Percentiles rank a stretch among this genome's conserved stretches.
Evolutionary conservation across 2,797 vertebrate genomes (phyloP).

Genomic region (Sebastes taczanowskii): DNA sequence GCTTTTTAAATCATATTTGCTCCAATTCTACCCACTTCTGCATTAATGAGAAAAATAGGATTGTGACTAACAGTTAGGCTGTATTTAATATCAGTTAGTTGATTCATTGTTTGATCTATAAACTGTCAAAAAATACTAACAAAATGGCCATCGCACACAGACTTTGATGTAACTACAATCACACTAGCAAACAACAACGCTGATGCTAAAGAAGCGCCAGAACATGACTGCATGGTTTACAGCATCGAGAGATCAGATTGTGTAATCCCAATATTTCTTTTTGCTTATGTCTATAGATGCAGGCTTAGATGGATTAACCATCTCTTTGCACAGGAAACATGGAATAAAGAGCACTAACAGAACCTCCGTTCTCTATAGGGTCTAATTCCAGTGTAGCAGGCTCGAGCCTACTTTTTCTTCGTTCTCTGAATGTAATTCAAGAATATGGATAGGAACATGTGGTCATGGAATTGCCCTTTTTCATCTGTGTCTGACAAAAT

Average conservation of each 20-base stretch:
- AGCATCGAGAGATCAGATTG: not conserved
- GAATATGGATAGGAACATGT: not conserved
- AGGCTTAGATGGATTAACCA: not conserved
- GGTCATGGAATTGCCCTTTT: not conserved
- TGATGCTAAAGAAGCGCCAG: not conserved
- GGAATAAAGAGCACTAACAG: not conserved
- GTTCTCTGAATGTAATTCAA: not conserved
- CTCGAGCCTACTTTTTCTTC: not conserved
- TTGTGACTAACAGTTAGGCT: too few species aligned
- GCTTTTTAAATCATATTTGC: too few species aligned
- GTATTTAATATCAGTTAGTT: not conserved
- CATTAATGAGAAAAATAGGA: too few species aligned
- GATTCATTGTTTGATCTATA: not conserved
- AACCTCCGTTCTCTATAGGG: not conserved
- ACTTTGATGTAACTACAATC: not conserved
- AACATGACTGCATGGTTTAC: not conserved
- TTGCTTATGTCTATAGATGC: not conserved
- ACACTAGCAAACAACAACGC: not conserved
- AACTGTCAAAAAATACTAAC: not conserved
- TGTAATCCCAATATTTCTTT: not conserved
- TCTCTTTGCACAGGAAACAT: constrained; percentile 13
- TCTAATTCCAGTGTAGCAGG: constrained; percentile 3
- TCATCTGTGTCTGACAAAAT: constrained; percentile 1
- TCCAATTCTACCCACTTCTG: too few species aligned
- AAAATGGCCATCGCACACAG: not conserved